These are phyloP conservation scores for Bergia puertoricense DNA, from an alignment of 92 coral and sea anemone genomes.

Conservation along the genomic window DNA sequence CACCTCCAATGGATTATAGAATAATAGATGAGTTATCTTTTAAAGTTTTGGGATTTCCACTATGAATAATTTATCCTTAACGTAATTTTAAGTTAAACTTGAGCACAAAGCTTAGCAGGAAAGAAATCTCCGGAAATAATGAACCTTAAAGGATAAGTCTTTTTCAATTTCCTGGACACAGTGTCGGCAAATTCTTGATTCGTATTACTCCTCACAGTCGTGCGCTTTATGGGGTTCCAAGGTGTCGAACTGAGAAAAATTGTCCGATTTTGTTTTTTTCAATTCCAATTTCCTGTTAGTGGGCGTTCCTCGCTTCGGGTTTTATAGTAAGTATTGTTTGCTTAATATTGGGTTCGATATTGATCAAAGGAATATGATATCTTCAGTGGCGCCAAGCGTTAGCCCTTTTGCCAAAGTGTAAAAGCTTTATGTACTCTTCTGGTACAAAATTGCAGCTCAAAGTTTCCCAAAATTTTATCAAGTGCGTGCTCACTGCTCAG, in stretches of 20 bases:
- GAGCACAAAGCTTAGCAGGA: neutral
- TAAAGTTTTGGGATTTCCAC: neutral
- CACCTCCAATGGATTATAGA: neutral
- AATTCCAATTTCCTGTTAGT: neutral
- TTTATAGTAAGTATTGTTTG: neutral
- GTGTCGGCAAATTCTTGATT: neutral
- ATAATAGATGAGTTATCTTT: neutral
- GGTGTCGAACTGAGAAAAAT: neutral
- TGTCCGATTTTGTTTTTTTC: neutral
- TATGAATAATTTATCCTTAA: neutral
- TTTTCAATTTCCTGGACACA: neutral
- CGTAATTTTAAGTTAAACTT: neutral
- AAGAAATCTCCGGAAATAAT: neutral
- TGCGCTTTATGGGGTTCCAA: neutral
- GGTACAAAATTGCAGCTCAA: too few species aligned
- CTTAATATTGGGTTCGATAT: neutral
- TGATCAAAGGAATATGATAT: neutral
- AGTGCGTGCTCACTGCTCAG: too few species aligned
- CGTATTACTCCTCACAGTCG: neutral
- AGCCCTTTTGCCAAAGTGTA: too few species aligned
- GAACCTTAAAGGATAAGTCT: neutral
- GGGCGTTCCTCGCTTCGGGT: neutral
- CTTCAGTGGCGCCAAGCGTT: neutral
- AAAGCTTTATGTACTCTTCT: too few species aligned
- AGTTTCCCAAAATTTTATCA: too few species aligned